Percentiles rank a stretch among this genome's conserved stretches.
Conservation (phyloP, 2,888 invertebrate species). For the Zaprionus obscuricornis region DNA sequence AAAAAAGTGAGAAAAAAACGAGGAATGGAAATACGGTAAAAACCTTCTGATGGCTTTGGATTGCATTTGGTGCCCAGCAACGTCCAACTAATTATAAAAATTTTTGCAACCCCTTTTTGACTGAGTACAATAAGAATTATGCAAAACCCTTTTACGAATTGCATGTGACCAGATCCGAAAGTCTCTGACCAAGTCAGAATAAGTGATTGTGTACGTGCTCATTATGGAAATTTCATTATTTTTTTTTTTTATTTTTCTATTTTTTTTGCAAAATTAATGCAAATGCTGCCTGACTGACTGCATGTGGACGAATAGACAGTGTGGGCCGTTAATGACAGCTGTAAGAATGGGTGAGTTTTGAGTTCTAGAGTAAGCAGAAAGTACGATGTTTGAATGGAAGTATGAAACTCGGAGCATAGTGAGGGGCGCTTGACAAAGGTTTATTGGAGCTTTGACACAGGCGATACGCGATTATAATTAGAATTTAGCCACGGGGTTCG, state of each 20-base stretch:
- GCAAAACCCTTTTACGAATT: conserved; percentile 58
- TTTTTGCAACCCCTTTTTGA: conserved; percentile 57
- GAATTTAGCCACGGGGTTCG: conserved; percentile 66
- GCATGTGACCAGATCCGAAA: conserved; percentile 45
- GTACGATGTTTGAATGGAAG: no score
- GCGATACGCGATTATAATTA: conserved; percentile 78
- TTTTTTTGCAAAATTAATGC: conserved; percentile 70
- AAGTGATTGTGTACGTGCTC: conserved; percentile 78
- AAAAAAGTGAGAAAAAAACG: conserved; percentile 15
- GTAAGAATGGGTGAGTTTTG: conserved; percentile 8
- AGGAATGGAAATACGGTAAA: conserved; percentile 26
- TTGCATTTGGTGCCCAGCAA: conserved; percentile 70
- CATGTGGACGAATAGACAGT: conserved; percentile 28
- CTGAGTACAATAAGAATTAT: conserved; percentile 41
- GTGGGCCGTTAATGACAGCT: conserved; percentile 65
- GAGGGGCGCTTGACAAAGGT: conserved; percentile 65
- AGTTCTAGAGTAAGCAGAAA: no score
- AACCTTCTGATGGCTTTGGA: conserved; percentile 39
- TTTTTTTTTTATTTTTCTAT: conserved; percentile 18
- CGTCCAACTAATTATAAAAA: conserved; percentile 75
- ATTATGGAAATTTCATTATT: conserved; percentile 73
- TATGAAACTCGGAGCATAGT: conserved; percentile 26
- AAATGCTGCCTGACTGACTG: conserved; percentile 53
- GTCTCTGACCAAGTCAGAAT: conserved; percentile 64
- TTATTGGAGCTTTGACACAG: conserved; percentile 70